Conservation (phyloP, 2,113 vertebrate genomes). For the Dipodomys stephensi region DNA sequence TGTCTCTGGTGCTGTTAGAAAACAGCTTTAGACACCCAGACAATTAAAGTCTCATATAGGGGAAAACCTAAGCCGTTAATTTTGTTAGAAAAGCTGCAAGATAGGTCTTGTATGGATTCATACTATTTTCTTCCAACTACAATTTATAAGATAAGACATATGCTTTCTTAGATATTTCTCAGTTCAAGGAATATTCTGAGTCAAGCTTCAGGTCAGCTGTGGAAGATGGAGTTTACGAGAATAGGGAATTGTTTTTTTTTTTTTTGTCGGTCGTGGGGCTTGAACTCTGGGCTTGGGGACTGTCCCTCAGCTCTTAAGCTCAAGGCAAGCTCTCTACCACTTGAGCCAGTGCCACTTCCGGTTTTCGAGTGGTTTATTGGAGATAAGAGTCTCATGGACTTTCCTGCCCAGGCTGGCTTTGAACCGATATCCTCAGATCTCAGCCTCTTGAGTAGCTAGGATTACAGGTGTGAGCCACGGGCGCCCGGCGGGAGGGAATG, state of each 20-base stretch:
- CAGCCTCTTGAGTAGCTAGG: too few species aligned
- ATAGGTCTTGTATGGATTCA: conserved; percentile 33
- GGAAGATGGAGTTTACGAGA: conserved; percentile 20
- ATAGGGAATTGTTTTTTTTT: background rate
- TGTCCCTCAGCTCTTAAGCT: too few species aligned
- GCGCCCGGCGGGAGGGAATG: background rate
- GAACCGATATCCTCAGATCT: too few species aligned
- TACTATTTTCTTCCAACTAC: background rate
- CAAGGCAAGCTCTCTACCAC: too few species aligned
- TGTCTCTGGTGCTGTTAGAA: conserved; percentile 45
- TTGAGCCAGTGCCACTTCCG: too few species aligned
- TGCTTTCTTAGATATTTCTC: conserved; percentile 35
- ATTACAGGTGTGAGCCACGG: too few species aligned
- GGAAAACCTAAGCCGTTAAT: conserved; percentile 40
- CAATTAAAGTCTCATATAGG: conserved; percentile 23
- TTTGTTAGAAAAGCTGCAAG: conserved; percentile 51
- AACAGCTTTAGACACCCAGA: conserved; percentile 8
- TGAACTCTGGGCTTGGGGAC: too few species aligned
- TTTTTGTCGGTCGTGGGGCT: too few species aligned
- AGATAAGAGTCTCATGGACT: too few species aligned
- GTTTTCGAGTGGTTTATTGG: too few species aligned
- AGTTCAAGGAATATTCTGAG: conserved; percentile 7
- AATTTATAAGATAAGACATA: background rate
- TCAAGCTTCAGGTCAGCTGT: conserved; percentile 26
- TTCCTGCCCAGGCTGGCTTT: too few species aligned